These are phyloP conservation scores for Sphaeramia orbicularis DNA, from an alignment of 2,797 vertebrate genomes.

Conservation along the genomic window DNA sequence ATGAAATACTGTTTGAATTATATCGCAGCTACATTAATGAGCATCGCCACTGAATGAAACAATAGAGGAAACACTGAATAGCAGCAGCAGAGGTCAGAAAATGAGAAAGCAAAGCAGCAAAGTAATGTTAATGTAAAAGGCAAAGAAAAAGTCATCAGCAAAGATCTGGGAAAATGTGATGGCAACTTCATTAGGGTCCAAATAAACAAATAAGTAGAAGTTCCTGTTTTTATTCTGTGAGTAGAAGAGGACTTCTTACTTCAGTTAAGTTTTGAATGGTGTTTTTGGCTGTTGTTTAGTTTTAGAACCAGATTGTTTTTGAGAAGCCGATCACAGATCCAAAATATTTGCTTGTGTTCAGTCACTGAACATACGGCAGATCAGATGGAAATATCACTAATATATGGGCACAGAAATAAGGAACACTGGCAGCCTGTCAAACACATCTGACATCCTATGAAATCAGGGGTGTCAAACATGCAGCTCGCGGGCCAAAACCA, in stretches of 20 bases:
- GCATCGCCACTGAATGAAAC: background rate
- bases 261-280: too few relatives aligned
- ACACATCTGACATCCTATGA: too few relatives aligned
- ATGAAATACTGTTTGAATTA: background rate
- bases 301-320: too few relatives aligned
- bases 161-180: constrained; percentile 5
- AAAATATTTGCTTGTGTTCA: constrained; percentile 22
- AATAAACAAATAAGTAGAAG: too few relatives aligned
- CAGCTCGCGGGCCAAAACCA: too few relatives aligned
- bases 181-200: too few relatives aligned
- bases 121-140: background rate
- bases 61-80: constrained; percentile 24
- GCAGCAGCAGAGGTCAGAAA: constrained; percentile 6
- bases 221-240: too few relatives aligned
- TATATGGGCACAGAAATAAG: background rate
- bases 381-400: constrained; percentile 10
- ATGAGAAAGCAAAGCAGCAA: background rate
- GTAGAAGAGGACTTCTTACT: too few relatives aligned
- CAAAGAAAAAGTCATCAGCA: constrained; percentile 16
- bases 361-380: background rate
- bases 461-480: too few relatives aligned
- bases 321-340: background rate
- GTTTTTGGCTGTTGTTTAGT: too few relatives aligned
- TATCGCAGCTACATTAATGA: background rate
- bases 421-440: too few relatives aligned